Base-by-base conservation (phyloP, 2,797 vertebrate genomes). In the Melanotaenia parkinsoni region DNA sequence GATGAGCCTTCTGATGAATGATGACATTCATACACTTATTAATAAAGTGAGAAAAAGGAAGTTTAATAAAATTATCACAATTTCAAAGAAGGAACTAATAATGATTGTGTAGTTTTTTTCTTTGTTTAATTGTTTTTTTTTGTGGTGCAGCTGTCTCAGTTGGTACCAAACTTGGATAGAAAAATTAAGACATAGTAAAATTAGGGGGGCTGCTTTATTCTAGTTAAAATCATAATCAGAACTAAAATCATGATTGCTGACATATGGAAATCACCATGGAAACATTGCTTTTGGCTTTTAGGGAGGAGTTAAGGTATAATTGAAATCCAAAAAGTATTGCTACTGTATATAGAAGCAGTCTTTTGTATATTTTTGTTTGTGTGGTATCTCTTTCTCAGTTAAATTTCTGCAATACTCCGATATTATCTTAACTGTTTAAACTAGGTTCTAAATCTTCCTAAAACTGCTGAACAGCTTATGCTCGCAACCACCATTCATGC, bases 31-130 rank as follows among this genome's bases (percentile, higher is more conserved):
- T 22, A 79, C 58, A 68, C 9, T 4, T 51, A 50, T 35, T 62
- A 47, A 59, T 50, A 81, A 58, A 67, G 72, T 80, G 65, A 72
- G 11, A 86, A 74, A 81, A 10, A 74, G 88, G 85, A 92, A 85
- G 74, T 79, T 73, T 12, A 22, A 20, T 67, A 56, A 72, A 4
- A 40, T 72, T 26, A 24, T 57, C 51, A 63, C 37, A 4, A 51
- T 62, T 71, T 79, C 2, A 66, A 51, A 66, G 26, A 70, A 59
- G 24, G 2, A 67, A 3, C 6, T 50, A 40, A 20, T 26, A 13
- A n/a, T 32, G 1, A 59, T 26, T 7, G 0, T 67, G 3, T 66
- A 4, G 8, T 63, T 74, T 65, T 65, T 38, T 5, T 62, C 5
- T 50, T 32, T 58, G 13, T 58, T 69, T 26, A 0, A 63, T 11